phyloP scores from a whole-genome alignment of 2,888 invertebrate species.

The Agriopis leucophaearia region DNA sequence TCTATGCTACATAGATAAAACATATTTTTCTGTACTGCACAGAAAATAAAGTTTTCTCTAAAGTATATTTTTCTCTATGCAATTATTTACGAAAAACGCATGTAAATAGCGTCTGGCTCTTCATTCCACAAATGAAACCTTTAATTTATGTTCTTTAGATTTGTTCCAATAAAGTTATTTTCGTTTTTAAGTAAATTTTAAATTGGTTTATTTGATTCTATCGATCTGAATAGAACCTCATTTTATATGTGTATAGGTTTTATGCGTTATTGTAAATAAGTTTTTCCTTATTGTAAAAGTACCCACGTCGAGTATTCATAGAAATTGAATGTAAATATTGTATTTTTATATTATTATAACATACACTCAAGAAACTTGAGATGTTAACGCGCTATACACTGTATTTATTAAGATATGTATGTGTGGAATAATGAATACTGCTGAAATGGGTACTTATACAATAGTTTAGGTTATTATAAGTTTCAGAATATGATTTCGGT shows the following conservation, averaged over 20 bases:
- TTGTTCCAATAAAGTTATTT: conserved; percentile 15
- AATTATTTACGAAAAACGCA: conserved; percentile 13
- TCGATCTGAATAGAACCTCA: conserved; percentile 49
- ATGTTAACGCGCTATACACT: conserved; percentile 57
- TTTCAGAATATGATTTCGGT: conserved; percentile 49
- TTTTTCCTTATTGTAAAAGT: conserved; percentile 48
- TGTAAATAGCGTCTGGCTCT: conserved; percentile 27
- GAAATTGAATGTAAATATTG: conserved; percentile 71
- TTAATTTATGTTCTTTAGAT: conserved; percentile 3
- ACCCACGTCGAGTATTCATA: conserved; percentile 49
- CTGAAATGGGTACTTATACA: conserved; percentile 63
- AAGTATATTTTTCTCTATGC: no score
- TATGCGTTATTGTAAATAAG: conserved; percentile 45
- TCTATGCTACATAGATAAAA: no score
- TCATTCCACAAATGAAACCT: conserved; percentile 25
- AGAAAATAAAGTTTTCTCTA: no score
- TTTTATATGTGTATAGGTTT: conserved; percentile 41
- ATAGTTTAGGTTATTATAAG: conserved; percentile 35
- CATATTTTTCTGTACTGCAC: no score
- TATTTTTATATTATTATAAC: conserved; percentile 64
- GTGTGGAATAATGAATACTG: conserved; percentile 43
- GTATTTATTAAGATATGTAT: conserved; percentile 52
- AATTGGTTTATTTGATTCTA: conserved; percentile 28
- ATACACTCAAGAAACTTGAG: conserved; percentile 67
- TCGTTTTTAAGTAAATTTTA: conserved; percentile 21